Percentiles rank a stretch among this genome's conserved stretches.
Evolutionary conservation across 2,113 vertebrate genomes (phyloP).

Genomic region (Galeopterus variegatus): DNA sequence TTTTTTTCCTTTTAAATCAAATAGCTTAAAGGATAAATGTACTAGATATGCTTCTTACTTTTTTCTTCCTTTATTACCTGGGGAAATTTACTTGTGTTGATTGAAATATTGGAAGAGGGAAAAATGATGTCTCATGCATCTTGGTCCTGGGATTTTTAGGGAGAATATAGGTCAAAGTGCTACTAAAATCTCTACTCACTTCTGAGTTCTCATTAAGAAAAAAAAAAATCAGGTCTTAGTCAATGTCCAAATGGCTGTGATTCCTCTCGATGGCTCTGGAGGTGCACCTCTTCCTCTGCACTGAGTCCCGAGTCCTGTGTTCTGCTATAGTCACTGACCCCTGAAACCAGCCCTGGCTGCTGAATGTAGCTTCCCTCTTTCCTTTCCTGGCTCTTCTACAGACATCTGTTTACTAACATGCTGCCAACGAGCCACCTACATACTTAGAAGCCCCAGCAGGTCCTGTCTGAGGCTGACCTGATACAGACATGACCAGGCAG

Average conservation of each 20-base stretch:
- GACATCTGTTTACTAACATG: accelerated
- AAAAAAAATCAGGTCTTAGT: neutral
- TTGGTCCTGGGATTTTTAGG: neutral
- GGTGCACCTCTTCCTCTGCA: too few species aligned
- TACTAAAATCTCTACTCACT: neutral
- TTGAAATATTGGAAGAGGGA: neutral
- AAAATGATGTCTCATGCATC: neutral
- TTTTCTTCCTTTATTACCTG: neutral
- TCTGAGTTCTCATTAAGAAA: neutral
- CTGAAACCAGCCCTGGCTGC: neutral
- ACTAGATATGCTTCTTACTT: neutral
- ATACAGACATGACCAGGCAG: accelerated
- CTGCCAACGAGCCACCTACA: too few species aligned
- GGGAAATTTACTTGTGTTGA: neutral
- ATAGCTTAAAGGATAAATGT: neutral
- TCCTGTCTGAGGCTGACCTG: neutral
- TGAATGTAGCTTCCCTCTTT: neutral
- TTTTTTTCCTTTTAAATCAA: neutral
- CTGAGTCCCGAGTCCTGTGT: neutral
- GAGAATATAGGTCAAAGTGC: neutral
- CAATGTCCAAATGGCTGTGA: neutral
- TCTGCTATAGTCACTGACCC: accelerated
- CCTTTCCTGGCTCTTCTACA: neutral
- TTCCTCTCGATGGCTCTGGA: accelerated
- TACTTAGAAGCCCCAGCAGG: accelerated